Base-by-base conservation (phyloP, 2,888 invertebrate species). In the Thysanoteuthis rhombus region DNA sequence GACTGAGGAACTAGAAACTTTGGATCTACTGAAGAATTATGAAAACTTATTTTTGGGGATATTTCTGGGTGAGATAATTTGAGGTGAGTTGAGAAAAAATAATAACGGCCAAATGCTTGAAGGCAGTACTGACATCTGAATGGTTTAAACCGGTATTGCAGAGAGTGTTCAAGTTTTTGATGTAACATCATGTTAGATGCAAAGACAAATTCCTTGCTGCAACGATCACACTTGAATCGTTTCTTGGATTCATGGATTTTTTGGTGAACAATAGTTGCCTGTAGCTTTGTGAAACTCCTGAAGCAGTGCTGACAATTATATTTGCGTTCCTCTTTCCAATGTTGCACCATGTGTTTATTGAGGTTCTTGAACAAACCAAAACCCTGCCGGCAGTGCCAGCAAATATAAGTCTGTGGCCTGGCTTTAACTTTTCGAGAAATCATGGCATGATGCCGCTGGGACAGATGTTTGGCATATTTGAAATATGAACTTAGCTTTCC, bases 391-490 rank as follows among this genome's bases (percentile, higher is more conserved):
- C 90, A 90, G 36, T 90, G 36, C 90, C 90, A 90, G 90, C 90
- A 90, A 40, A 90, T 39, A 90, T 90, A 42, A 39, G 90, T 38
- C 32, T 90, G 39, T 39, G 25, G 90, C 32, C 40, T 90, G 32
- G 40, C 39, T 39, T 90, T 90, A 40, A 90, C 42, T 90, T 90
- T 90, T 39, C 90, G 39, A 3, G 90, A 90, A 32, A 90, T 90
- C 38, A 40, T 90, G 38, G 90, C 90, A 40, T 90, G 40, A 90
- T 90, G 90, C 8, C 42, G 90, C 32, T 28, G 42, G 28, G 90
- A 90, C 38, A 90, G 42, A 42, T 90, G 90, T 39, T 90, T 90
- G 42, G 90, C 90, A 90, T 90, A 90, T 90, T 90, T 90, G 19
- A 90, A 39, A 39, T 90, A 90, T 0, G 90, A 90, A 90, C 40